Evolutionary conservation across 2,797 vertebrate genomes (phyloP), one percentile per base, ranked within the genome.

Genomic region (Falco rusticolus): DNA sequence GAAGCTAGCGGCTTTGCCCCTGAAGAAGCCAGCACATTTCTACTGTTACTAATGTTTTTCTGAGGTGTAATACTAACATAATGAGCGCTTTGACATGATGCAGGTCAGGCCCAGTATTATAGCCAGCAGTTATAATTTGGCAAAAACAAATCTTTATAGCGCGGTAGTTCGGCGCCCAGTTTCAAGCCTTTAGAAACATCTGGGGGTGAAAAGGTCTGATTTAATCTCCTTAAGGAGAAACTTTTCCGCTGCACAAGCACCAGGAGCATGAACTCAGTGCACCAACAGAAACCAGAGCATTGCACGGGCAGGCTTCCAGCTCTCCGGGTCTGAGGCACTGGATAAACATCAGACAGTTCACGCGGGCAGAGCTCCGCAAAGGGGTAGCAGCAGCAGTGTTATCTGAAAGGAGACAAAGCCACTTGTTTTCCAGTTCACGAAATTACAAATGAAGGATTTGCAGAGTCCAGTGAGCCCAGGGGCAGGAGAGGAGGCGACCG

Each of bases 111-210:
- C 16, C 16, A 4, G 9, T 14, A 9, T 29, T 43, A 31, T 5
- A 83, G 48, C 51, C 75, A 64, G 75, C 25, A 80, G 31, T 37
- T n/a, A 54, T 2, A 34, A 50, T 50, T 4, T 34, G 65, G 64
- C 48, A 43, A 51, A 66, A 70, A 54, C 33, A 50, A 66, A 54
- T 26, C 25, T 21, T 19, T 31, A 3, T 22, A 48, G 47, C 0
- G 0, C 31, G 45, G 8, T 26, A 17, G 34, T 13, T 76, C 1
- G 8, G 56, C n/a, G 20, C 11, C 37, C 3, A 0, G 6, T 45
- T 81, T 57, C 33, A 31, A 79, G 16, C 16, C 33, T 54, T 75
- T 45, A 43, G 66, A 69, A 81, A 79, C 6, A 16, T 72, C 21
- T 69, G 5, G 17, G 61, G 54, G 50, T 54, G 41, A 83, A 50